These are phyloP conservation scores for Calosoma granatense DNA, from an alignment of 1,140 invertebrate species.

Conservation along the genomic window DNA sequence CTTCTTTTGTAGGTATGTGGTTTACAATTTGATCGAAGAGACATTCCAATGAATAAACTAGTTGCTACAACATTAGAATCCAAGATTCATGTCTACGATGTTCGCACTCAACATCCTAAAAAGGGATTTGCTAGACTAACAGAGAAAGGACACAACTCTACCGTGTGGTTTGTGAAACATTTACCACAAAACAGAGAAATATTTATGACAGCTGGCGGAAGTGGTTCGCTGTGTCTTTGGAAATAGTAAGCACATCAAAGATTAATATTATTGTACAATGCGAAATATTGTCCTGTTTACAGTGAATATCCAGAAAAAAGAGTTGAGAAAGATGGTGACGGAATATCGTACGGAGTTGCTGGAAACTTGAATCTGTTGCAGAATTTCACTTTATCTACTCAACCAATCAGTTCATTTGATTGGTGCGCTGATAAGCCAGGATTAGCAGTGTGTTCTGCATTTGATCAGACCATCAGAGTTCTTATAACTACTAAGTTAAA, in stretches of 20 bases:
- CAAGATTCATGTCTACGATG: conserved; percentile 82
- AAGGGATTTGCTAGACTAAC: conserved; percentile 73
- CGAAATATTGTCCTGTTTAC: conserved; percentile 30
- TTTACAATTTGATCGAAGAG: conserved; percentile 86
- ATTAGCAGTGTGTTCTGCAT: conserved; percentile 76
- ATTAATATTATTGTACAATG: conserved; percentile 15
- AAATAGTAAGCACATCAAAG: conserved; percentile 65
- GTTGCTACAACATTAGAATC: conserved; percentile 88
- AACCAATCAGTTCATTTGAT: conserved; percentile 81
- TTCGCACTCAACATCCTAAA: conserved; percentile 75
- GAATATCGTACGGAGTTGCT: conserved; percentile 57
- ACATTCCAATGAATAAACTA: conserved; percentile 93
- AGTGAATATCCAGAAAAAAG: conserved; percentile 78
- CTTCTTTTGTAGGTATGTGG: conserved; percentile 67
- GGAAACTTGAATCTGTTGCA: conserved; percentile 70
- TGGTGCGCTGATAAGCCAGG: conserved; percentile 89
- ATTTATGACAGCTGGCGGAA: conserved; percentile 85
- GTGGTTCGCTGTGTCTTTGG: conserved; percentile 81
- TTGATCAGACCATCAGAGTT: conserved; percentile 85
- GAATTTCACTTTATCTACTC: conserved; percentile 69
- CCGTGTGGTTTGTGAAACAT: conserved; percentile 78
- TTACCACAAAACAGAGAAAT: conserved; percentile 90
- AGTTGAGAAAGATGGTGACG: conserved; percentile 55
- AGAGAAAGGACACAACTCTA: conserved; percentile 65
- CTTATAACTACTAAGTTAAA: conserved; percentile 86